phyloP scores from a whole-genome alignment of 2,888 invertebrate genomes.

The Tenthredo mesomela region DNA sequence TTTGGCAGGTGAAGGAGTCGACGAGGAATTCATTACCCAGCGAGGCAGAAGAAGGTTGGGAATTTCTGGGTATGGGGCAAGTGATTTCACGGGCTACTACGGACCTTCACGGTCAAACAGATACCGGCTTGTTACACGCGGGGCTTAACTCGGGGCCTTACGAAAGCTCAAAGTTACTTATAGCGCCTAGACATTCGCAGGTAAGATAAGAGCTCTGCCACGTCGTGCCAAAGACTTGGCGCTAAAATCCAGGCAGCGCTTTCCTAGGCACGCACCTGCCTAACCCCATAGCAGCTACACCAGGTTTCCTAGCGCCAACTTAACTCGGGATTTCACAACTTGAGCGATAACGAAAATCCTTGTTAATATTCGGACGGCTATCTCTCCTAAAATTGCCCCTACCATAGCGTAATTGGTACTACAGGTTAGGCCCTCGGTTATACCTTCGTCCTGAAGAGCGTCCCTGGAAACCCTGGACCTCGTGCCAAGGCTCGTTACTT shows the following conservation, averaged over 20 bases:
- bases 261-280: slow-evolving; percentile 66
- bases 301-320: slow-evolving; percentile 57
- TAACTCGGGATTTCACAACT: slow-evolving; percentile 64
- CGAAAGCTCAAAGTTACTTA: slow-evolving; percentile 49
- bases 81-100: slow-evolving; percentile 38
- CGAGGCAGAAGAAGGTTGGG: slow-evolving; percentile 43
- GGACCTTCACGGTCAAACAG: slow-evolving; percentile 45
- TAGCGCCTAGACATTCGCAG: slow-evolving; percentile 54
- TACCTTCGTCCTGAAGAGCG: slow-evolving; percentile 44
- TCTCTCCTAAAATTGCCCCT: slow-evolving; percentile 37
- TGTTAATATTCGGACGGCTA: slow-evolving; percentile 64
- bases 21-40: slow-evolving; percentile 43
- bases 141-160: slow-evolving; percentile 24
- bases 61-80: slow-evolving; percentile 18
- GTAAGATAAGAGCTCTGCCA: slow-evolving; percentile 67
- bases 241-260: slow-evolving; percentile 66
- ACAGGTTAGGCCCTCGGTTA: slow-evolving; percentile 41
- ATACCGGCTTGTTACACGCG: slow-evolving; percentile 30
- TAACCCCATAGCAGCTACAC: not conserved
- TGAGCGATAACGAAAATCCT: slow-evolving; percentile 54
- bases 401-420: slow-evolving; percentile 45
- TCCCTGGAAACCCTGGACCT: slow-evolving; percentile 35
- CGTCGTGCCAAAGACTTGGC: slow-evolving; percentile 58
- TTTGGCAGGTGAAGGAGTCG: slow-evolving; percentile 40
- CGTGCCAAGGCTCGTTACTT: slow-evolving; percentile 43